Evolutionary conservation across 2,113 vertebrate genomes (phyloP), one percentile per base, ranked within the genome.

Genomic region (Holacanthus passer): DNA sequence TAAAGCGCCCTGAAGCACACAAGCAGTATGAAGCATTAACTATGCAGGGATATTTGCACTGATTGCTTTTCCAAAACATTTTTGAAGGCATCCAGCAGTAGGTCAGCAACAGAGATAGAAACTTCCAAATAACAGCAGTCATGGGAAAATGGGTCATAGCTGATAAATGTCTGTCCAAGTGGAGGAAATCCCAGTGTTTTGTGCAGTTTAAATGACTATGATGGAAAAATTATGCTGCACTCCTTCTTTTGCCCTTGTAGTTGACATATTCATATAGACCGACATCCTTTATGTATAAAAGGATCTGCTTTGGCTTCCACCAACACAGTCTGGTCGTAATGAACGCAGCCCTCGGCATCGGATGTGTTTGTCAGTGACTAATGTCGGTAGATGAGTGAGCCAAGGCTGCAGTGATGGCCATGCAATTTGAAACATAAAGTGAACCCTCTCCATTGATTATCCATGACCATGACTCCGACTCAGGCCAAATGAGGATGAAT

Each of bases 301-400:
- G 22, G 66, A 22, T 65, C 56, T 9, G 4, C 12, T 79, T 45
- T 24, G 24, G n/a, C 20, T 20, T 70, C 17, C 12, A 12, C 22
- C 32, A 13, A 5, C 7, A 39, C 56, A 43, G 58, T 69, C 52
- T 43, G 27, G 24, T 63, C 60, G 45, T 68, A 45, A 52, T 60
- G 20, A 53, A 71, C 58, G 4, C 24, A 48, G 12, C 48, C 56
- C 63, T 2, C 29, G 17, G 52, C 45, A 13, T 50, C 5, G 5
- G 69, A 83, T 72, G 43, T 43, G 47, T 84, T 58, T 20, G 11
- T 22, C 60, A 64, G 14, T 20, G 73, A 73, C 52, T 50, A 17
- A 79, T 55, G 58, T 56, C 52, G 59, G 29, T 16, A 37, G 35
- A 64, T 55, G 41, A 85, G 47, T 11, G 22, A 65, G 48, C 65